phyloP scores from a whole-genome alignment of 2,113 vertebrate genomes.

The Mesocricetus auratus region DNA sequence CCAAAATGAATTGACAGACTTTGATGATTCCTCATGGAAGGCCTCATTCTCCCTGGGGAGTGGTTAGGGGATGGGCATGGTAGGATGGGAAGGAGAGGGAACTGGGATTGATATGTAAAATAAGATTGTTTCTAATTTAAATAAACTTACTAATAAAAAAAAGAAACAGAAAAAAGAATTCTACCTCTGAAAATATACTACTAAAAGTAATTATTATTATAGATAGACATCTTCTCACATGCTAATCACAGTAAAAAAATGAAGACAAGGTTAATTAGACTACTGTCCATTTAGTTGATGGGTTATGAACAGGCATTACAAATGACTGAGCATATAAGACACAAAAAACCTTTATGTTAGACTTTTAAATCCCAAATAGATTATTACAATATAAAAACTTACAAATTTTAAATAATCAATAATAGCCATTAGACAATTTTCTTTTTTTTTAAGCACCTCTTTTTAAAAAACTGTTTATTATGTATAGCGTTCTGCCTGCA shows the following conservation, averaged over 20 bases:
- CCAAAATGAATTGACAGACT: too few species aligned
- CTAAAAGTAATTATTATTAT: conserved; percentile 59
- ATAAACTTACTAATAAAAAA: too few species aligned
- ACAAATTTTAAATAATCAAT: background rate
- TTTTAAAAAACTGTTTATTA: too few species aligned
- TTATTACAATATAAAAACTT: background rate
- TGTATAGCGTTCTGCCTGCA: too few species aligned
- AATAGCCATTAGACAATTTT: background rate
- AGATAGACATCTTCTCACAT: conserved; percentile 28
- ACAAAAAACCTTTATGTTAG: background rate
- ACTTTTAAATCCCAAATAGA: background rate
- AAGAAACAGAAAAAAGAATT: too few species aligned
- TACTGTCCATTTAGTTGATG: background rate
- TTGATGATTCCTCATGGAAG: too few species aligned
- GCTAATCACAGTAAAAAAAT: conserved; percentile 33
- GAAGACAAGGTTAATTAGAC: conserved; percentile 25
- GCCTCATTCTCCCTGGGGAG: too few species aligned
- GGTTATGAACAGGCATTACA: background rate
- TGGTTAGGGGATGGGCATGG: too few species aligned
- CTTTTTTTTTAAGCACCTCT: background rate
- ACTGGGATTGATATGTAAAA: too few species aligned
- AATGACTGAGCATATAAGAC: background rate
- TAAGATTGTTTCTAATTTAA: too few species aligned
- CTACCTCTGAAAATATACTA: conserved; percentile 12
- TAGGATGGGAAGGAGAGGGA: too few species aligned